Evolutionary conservation across 64 coral and sea anemone species (phyloP), one percentile per base, ranked within the genome.

Genomic region (Platygyra sinensis): DNA sequence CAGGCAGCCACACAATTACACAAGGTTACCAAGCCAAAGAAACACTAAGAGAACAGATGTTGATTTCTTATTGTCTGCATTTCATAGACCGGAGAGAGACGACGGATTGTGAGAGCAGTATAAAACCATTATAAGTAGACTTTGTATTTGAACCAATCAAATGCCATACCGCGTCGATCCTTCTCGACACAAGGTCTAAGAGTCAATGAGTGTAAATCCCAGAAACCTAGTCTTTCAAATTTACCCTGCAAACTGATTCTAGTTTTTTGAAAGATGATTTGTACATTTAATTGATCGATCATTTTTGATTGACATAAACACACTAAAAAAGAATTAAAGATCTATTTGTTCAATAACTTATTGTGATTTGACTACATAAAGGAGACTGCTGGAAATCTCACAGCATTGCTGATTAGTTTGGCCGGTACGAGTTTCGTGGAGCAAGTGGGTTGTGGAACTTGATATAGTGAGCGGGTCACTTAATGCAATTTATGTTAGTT

Each of bases 261-360:
- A 73, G 71, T 73, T 73, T 72, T 29, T 28, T 30, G 71, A 73
- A 73, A 73, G 22, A 73, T 15, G 71, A 73, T 73, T 73, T 73
- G 71, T 73, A 73, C 15, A 73, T 73, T 73, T 30, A 29, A 73
- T 30, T 14, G 28, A 73, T 73, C 71, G 71, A 73, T 30, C 71
- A 73, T 57, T 73, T 73, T 73, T 73, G 29, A 73, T 73, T 73
- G 71, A 73, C 14, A 30, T 7, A 73, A 72, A 73, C 28, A 73
- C 13, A 7, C 13, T 14, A 73, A 30, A 30, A 73, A 73, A 73
- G 28, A 30, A 73, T 30, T 73, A 28, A 28, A 72, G 11, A 30
- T 73, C 9, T 28, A 13, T 28, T 73, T 73, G 25, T 73, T 73
- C 25, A 30, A 30, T 30, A 30, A 15, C 71, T 30, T 73, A 10